A percentile compares a stretch with the other conserved stretches of the same genome.
Evolutionary conservation across 2,113 vertebrate genomes (phyloP).

Genomic region (Chlorodrepanis virens): DNA sequence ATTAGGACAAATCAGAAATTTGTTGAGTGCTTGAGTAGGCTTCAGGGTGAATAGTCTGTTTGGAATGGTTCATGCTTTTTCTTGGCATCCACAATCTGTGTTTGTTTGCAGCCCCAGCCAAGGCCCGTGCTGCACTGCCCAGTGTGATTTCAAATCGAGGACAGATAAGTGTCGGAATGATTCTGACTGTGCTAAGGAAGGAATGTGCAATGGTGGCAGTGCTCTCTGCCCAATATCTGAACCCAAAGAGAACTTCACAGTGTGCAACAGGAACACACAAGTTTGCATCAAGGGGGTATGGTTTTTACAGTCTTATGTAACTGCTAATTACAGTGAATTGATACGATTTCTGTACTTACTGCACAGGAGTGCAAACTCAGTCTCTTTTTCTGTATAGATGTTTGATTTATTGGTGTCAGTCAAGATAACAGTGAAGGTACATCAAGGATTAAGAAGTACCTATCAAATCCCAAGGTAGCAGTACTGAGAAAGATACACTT

Average conservation of each 20-base stretch:
- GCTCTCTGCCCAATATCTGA: constrained; percentile 85
- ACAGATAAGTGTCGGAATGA: constrained; percentile 79
- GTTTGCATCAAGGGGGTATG: constrained; percentile 93
- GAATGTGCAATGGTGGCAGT: constrained; percentile 80
- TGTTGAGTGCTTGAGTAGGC: neutral
- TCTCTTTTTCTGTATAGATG: neutral
- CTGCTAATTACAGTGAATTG: too few relatives aligned
- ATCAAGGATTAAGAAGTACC: neutral
- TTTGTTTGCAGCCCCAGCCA: constrained; percentile 85
- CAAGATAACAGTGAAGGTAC: neutral
- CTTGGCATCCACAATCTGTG: neutral
- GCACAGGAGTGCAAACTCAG: neutral
- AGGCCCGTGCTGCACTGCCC: constrained; percentile 87
- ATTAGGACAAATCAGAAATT: neutral
- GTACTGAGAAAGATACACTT: neutral
- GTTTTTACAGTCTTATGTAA: neutral
- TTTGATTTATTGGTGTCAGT: neutral
- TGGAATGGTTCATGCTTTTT: neutral
- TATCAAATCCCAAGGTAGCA: neutral
- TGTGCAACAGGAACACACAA: constrained; percentile 89
- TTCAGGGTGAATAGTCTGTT: neutral
- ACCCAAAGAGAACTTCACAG: constrained; percentile 85
- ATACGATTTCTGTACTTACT: accelerated
- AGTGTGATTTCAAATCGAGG: constrained; percentile 76
- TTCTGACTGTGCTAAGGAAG: constrained; percentile 86